These are phyloP conservation scores for Betta splendens DNA, from an alignment of 2,797 vertebrate species.

Conservation along the genomic window DNA sequence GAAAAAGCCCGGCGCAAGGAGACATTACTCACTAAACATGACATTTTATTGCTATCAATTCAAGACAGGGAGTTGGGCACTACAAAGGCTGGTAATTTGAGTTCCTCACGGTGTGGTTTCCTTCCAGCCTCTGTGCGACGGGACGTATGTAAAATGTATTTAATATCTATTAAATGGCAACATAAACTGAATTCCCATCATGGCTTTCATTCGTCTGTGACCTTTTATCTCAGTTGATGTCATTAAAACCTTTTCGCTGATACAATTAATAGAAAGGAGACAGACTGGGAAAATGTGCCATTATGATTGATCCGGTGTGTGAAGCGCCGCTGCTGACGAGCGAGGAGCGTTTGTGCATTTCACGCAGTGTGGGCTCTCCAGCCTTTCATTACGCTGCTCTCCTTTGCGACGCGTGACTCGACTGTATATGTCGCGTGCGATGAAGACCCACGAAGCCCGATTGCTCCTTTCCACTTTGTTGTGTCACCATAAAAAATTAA, in stretches of 20 bases:
- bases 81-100: conserved; percentile 64
- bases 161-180: too few relatives aligned
- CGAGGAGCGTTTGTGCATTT: conserved; percentile 29
- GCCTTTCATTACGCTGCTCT: conserved; percentile 28
- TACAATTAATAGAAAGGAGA: conserved; percentile 39
- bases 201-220: conserved; percentile 36
- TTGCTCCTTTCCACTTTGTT: conserved; percentile 25
- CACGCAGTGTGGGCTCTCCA: conserved; percentile 19
- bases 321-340: conserved; percentile 30
- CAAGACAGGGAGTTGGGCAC: conserved; percentile 49
- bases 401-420: conserved; percentile 21
- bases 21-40: conserved; percentile 73
- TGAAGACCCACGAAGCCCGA: conserved; percentile 29
- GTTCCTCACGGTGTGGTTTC: too few relatives aligned
- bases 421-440: not conserved
- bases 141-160: too few relatives aligned
- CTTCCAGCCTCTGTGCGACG: too few relatives aligned
- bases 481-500: conserved; percentile 18
- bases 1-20: conserved; percentile 66
- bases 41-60: conserved; percentile 72
- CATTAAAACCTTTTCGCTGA: conserved; percentile 56
- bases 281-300: conserved; percentile 19
- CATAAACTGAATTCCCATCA: too few relatives aligned
- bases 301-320: conserved; percentile 56
- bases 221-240: conserved; percentile 54